These are phyloP conservation scores for Philhelius pedissequus DNA, from an alignment of 2,888 invertebrate genomes.

Conservation along the genomic window DNA sequence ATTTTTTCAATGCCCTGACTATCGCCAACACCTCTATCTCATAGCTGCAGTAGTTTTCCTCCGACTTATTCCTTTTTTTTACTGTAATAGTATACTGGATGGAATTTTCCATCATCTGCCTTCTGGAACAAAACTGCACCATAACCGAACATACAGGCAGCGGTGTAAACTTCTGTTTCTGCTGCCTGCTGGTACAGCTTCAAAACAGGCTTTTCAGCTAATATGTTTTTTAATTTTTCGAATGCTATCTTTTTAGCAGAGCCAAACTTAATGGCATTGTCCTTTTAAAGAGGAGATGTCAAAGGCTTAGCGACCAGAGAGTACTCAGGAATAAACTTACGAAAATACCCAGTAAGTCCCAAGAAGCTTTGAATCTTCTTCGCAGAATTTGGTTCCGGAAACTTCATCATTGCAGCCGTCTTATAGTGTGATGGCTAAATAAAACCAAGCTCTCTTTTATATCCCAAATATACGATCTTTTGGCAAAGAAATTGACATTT, in stretches of 20 bases:
- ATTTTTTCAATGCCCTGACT: too few species aligned
- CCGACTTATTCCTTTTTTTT: too few species aligned
- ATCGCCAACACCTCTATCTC: too few species aligned
- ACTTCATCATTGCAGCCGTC: background rate
- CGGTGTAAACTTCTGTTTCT: constrained; percentile 8
- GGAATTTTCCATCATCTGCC: constrained; percentile 58
- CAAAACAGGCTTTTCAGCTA: too few species aligned
- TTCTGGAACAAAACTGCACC: constrained; percentile 71
- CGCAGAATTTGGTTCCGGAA: background rate
- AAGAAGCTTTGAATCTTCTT: constrained; percentile 29
- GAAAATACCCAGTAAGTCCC: constrained; percentile 28
- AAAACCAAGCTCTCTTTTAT: background rate
- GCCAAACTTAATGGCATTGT: background rate
- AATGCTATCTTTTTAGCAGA: background rate
- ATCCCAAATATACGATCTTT: too few species aligned
- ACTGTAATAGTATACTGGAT: constrained; percentile 8
- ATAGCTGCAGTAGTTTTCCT: too few species aligned
- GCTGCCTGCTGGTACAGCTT: too few species aligned
- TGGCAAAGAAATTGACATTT: too few species aligned
- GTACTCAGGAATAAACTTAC: background rate
- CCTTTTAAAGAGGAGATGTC: background rate
- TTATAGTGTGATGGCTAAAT: background rate
- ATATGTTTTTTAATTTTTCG: background rate
- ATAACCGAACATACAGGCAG: constrained; percentile 66
- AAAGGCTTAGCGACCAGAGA: background rate